Evolutionary conservation across 30 jellyfish, hydroid and myxozoan species (phyloP).

Genomic region (Aurelia sp.): DNA sequence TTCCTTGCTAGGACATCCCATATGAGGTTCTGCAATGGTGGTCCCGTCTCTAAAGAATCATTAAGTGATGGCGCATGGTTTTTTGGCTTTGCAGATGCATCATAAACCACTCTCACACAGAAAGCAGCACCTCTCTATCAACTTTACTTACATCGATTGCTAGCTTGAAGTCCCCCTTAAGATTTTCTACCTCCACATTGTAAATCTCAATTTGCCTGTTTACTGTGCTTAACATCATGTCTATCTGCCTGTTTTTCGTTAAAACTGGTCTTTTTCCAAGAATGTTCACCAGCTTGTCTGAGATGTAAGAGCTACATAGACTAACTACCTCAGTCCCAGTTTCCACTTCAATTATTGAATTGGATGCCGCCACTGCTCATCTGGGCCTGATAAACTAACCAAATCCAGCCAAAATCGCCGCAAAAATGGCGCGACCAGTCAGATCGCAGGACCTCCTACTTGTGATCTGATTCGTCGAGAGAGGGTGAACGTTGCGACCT

Average conservation of each 20-base stretch:
- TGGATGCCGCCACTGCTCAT: too few species aligned
- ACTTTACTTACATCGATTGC: slow-evolving; percentile 36
- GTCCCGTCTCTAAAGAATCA: slow-evolving; percentile 78
- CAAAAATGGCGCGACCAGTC: too few species aligned
- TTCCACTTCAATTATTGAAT: too few species aligned
- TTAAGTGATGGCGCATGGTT: slow-evolving; percentile 36
- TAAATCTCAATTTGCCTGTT: background rate
- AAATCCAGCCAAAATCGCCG: too few species aligned
- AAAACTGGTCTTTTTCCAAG: slow-evolving; percentile 23
- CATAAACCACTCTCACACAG: slow-evolving; percentile 52
- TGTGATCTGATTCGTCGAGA: too few species aligned
- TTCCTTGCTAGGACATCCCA: slow-evolving; percentile 37
- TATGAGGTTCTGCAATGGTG: slow-evolving; percentile 45
- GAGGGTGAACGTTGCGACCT: too few species aligned
- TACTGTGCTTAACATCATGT: slow-evolving; percentile 73
- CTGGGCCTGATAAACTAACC: too few species aligned
- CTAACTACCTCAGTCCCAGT: too few species aligned
- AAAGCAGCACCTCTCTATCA: slow-evolving; percentile 40
- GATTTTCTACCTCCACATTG: too few species aligned
- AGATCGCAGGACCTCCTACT: too few species aligned
- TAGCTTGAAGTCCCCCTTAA: too few species aligned
- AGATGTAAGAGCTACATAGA: slow-evolving; percentile 61
- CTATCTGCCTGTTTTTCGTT: slow-evolving; percentile 45
- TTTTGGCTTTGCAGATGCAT: slow-evolving; percentile 54
- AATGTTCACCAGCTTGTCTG: slow-evolving; percentile 48